phyloP scores from a whole-genome alignment of 2,113 vertebrate species.

The Cinclus mexicanus region DNA sequence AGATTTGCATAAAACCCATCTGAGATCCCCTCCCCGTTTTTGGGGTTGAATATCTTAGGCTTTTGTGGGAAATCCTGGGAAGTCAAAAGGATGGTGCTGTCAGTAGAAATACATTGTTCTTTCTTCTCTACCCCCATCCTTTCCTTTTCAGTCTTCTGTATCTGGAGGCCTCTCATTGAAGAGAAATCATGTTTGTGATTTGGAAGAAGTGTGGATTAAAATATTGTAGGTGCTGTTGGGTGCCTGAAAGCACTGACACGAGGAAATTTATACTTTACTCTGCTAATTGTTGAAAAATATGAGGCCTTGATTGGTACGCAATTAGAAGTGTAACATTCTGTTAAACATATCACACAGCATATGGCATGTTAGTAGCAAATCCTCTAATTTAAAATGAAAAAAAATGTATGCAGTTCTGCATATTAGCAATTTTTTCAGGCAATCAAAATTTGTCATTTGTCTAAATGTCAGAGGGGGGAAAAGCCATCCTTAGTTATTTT shows the following conservation, averaged over 20 bases:
- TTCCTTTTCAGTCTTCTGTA: background rate
- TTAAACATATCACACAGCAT: constrained; percentile 67
- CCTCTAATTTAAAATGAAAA: constrained; percentile 53
- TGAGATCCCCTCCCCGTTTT: background rate
- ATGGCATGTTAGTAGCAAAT: constrained; percentile 62
- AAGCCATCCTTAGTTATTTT: constrained; percentile 8
- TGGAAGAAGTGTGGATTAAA: constrained; percentile 6
- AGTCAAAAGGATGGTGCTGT: background rate
- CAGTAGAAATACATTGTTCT: background rate
- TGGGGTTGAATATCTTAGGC: background rate
- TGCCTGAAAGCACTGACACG: constrained; percentile 1
- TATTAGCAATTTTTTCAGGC: constrained; percentile 23
- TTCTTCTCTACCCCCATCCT: background rate
- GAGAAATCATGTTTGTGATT: background rate
- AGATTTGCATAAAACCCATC: background rate
- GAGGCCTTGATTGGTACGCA: constrained; percentile 62
- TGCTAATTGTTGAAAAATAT: constrained; percentile 66
- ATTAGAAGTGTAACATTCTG: constrained; percentile 70
- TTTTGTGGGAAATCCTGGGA: background rate
- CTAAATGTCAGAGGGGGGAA: constrained; percentile 6
- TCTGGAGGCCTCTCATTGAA: background rate
- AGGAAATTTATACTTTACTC: constrained; percentile 56
- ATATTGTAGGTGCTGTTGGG: background rate
- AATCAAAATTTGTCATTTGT: constrained; percentile 29
- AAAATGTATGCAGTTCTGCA: background rate